Evolutionary conservation across 2,113 vertebrate genomes (phyloP).

Genomic region (Gambusia holbrooki): DNA sequence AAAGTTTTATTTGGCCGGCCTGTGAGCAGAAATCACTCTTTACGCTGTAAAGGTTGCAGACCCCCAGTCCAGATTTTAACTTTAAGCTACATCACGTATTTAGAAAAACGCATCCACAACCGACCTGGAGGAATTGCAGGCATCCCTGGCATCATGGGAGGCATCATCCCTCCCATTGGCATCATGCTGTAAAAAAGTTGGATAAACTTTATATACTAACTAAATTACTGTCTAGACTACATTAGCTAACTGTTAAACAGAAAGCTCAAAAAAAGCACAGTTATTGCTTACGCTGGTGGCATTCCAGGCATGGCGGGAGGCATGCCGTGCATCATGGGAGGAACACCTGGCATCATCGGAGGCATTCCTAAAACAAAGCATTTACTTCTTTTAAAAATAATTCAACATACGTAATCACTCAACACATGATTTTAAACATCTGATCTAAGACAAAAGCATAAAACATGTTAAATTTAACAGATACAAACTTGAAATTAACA

Average conservation of each 20-base stretch:
- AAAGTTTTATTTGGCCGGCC: too few species aligned
- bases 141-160: constrained; percentile 87
- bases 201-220: background rate
- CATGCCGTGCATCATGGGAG: constrained; percentile 86
- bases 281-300: constrained; percentile 68
- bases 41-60: too few species aligned
- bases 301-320: constrained; percentile 78
- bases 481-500: background rate
- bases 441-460: background rate
- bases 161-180: constrained; percentile 85
- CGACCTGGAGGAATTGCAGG: constrained; percentile 78
- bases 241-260: too few species aligned
- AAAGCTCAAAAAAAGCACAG: too few species aligned
- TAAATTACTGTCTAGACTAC: too few species aligned
- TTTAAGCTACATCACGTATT: background rate
- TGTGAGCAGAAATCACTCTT: too few species aligned
- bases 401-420: too few species aligned
- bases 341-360: constrained; percentile 93
- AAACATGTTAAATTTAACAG: background rate
- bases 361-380: constrained; percentile 86
- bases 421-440: background rate
- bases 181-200: constrained; percentile 66
- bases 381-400: too few species aligned
- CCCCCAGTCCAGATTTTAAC: too few species aligned
- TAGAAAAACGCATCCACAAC: constrained; percentile 3